Percentiles rank a stretch among this genome's conserved stretches.
These are phyloP conservation scores for Dastarcus helophoroides DNA, from an alignment of 2,888 invertebrate genomes.

Conservation along the genomic window DNA sequence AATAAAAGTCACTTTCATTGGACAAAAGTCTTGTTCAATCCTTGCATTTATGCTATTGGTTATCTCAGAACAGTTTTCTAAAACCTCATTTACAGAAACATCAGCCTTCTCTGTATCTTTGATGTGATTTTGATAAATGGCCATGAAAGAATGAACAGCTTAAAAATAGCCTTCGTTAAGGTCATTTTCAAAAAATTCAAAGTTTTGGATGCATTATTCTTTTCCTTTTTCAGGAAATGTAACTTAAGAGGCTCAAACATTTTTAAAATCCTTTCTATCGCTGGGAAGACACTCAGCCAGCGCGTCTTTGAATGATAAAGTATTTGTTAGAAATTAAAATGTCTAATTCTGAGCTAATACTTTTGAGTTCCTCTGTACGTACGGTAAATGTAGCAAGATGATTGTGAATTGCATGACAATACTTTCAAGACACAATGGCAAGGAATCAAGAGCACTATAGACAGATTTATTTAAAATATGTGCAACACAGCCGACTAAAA, in stretches of 20 bases:
- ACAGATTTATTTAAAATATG: constrained; percentile 7
- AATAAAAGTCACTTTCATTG: constrained; percentile 11
- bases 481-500: constrained; percentile 7
- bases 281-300: constrained; percentile 7
- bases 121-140: constrained; percentile 8
- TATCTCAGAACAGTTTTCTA: constrained; percentile 11
- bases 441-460: constrained; percentile 4
- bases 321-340: constrained; percentile 11
- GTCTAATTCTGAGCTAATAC: too few relatives aligned
- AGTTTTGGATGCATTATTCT: constrained; percentile 8
- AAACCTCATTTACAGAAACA: constrained; percentile 11
- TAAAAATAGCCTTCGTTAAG: constrained; percentile 8
- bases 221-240: constrained; percentile 7
- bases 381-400: constrained; percentile 4
- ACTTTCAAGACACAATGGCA: constrained; percentile 4
- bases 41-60: constrained; percentile 12
- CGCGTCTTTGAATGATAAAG: constrained; percentile 10
- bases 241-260: constrained; percentile 4
- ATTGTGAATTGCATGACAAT: constrained; percentile 6
- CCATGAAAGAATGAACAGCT: constrained; percentile 5
- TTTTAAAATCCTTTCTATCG: constrained; percentile 8
- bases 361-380: constrained; percentile 5
- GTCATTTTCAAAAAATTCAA: constrained; percentile 8
- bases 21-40: constrained; percentile 12
- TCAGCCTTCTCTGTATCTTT: constrained; percentile 10